These are phyloP conservation scores for Nasonovia ribisnigri DNA, from an alignment of 2,888 invertebrate species.

Conservation along the genomic window DNA sequence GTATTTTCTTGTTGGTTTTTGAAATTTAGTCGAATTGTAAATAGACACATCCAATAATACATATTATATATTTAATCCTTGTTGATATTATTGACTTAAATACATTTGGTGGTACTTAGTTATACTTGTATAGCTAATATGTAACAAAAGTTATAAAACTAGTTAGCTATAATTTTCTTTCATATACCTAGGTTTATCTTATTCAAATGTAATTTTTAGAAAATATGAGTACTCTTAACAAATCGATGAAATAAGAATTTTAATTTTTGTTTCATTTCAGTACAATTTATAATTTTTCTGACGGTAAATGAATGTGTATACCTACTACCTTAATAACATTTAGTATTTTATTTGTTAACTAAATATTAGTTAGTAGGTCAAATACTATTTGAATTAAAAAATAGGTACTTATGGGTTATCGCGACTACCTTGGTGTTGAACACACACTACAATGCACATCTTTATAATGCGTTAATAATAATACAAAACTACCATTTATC, in stretches of 20 bases:
- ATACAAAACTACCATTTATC: too few species aligned
- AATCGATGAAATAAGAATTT: neutral
- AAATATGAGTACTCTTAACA: neutral
- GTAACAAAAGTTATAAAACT: neutral
- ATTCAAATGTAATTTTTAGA: neutral
- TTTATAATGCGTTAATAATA: too few species aligned
- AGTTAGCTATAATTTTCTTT: neutral
- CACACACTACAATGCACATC: too few species aligned
- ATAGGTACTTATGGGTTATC: neutral
- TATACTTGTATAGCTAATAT: neutral
- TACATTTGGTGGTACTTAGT: neutral
- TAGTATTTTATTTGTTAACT: neutral
- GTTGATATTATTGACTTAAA: neutral
- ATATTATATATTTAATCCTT: neutral
- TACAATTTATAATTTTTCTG: neutral
- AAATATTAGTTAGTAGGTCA: neutral
- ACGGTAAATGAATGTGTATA: neutral
- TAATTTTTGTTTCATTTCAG: neutral
- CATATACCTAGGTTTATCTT: neutral
- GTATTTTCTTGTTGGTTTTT: neutral
- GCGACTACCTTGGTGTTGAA: neutral
- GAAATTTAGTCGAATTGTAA: neutral
- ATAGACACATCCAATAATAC: neutral
- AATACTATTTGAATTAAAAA: neutral
- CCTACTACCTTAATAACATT: neutral